Evolutionary conservation across 2,113 vertebrate genomes (phyloP), one percentile per base, ranked within the genome.

Genomic region (Entosphenus tridentatus): DNA sequence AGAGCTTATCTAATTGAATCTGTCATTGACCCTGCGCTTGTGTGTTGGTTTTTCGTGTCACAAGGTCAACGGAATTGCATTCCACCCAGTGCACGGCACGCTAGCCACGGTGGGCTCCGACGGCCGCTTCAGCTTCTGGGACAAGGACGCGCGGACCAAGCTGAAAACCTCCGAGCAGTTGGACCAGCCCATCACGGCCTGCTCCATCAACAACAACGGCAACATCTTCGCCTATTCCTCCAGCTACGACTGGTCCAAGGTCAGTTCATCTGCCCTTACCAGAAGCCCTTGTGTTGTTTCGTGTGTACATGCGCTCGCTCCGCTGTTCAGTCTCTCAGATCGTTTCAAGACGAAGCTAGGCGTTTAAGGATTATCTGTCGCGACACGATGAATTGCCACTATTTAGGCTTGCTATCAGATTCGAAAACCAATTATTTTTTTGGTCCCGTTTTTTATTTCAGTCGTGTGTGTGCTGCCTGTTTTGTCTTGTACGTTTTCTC

Each of bases 221-320:
- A 98, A 97, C 77, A 98, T 98, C 73, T 98, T 97, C 74, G 89
- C 93, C 0, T 97, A 97, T 13, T 85, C 92, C 11, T 96, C 92
- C 70, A 98, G 93, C 77, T 98, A 97, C 0, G 92, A 98, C 75
- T 98, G 93, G 93, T 98, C 93, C 12, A 98, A 98, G 88, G 93
- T 96, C 79, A 76, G 78, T 14, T 11, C 1, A 1, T 18, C 16
- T 17, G 9, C 57, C 17, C 16, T 65, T 54, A 18, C 12, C n/a
- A 65, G 62, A n/a, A 65, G 62, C 10, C n/a, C n/a, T 21, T 65
- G n/a, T 11, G 8, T 11, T 9, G n/a, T 65, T 65, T 10, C 2
- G 10, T 11, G 8, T n/a, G n/a, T 9, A 8, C n/a, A 65, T 65
- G 9, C 9, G 9, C 16, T 62, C 13, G 13, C 21, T n/a, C 21